Conservation (phyloP, 2,888 invertebrate genomes). For the Rhingia campestris region DNA sequence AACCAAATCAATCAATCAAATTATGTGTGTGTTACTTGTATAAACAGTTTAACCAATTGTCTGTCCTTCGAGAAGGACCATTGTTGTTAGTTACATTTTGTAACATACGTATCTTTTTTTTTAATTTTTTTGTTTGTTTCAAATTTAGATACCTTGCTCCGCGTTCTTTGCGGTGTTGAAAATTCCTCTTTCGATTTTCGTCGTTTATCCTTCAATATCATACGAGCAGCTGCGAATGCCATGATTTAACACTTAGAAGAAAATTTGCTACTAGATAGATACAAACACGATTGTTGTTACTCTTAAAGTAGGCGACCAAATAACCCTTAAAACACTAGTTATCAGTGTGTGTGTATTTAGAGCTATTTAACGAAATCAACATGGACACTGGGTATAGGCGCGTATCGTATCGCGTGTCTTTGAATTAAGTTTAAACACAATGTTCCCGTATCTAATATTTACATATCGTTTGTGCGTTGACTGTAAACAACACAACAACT, state of each 20-base stretch:
- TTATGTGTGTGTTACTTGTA: conserved; percentile 6
- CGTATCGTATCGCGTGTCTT: conserved; percentile 25
- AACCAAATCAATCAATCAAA: conserved; percentile 33
- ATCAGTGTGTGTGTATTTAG: background rate
- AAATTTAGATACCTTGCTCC: conserved; percentile 89
- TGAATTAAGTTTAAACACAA: conserved; percentile 38
- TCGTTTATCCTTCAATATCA: conserved; percentile 92
- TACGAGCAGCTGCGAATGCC: conserved; percentile 93
- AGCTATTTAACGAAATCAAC: conserved; percentile 20
- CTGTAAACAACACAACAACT: conserved; percentile 23
- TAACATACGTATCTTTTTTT: conserved; percentile 5
- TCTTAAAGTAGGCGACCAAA: conserved; percentile 1
- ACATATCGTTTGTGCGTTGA: conserved; percentile 44
- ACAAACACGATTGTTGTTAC: conserved; percentile 13
- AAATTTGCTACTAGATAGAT: conserved; percentile 1
- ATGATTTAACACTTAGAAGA: conserved; percentile 82
- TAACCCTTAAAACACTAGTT: conserved; percentile 25
- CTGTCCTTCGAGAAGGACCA: background rate
- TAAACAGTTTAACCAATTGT: conserved; percentile 10
- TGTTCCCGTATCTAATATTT: conserved; percentile 26
- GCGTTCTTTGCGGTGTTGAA: conserved; percentile 87
- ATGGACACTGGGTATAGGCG: conserved; percentile 20
- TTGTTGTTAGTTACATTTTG: conserved; percentile 1
- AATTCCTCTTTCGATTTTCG: conserved; percentile 93
- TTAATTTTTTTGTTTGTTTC: conserved; percentile 12